Evolutionary conservation across 2,797 vertebrate genomes (phyloP).

Genomic region (Kryptopterus vitreolus): DNA sequence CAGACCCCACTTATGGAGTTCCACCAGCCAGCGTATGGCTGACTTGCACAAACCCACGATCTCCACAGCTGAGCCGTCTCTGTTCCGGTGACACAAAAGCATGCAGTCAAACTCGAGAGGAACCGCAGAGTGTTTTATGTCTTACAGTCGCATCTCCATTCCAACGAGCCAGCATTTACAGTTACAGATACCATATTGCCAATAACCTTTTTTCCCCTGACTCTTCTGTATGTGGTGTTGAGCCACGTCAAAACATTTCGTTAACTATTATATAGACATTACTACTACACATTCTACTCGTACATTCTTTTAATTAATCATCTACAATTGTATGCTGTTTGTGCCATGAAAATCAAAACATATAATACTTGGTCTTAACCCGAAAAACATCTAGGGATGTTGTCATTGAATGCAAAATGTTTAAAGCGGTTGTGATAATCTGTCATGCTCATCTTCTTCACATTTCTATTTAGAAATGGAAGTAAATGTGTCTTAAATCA

Average conservation of each 20-base stretch:
- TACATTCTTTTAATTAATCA: too few relatives aligned
- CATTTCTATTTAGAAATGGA: too few relatives aligned
- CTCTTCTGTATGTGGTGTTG: not conserved
- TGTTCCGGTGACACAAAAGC: constrained; percentile 56
- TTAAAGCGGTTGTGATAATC: too few relatives aligned
- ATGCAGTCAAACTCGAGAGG: not conserved
- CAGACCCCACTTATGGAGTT: constrained; percentile 74
- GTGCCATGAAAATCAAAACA: too few relatives aligned
- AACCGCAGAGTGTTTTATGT: not conserved
- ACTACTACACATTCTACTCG: too few relatives aligned
- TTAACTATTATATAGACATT: not conserved
- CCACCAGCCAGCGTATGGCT: constrained; percentile 78
- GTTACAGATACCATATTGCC: not conserved
- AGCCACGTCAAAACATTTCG: too few relatives aligned
- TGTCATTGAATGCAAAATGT: too few relatives aligned
- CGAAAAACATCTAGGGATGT: too few relatives aligned
- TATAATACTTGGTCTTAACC: too few relatives aligned
- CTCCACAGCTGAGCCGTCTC: constrained; percentile 89
- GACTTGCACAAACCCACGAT: constrained; percentile 88
- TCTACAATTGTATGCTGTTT: too few relatives aligned
- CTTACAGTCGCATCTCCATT: not conserved
- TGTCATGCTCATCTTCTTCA: too few relatives aligned
- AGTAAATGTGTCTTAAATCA: too few relatives aligned
- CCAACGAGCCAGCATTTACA: not conserved
- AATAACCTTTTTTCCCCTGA: not conserved